Conservation (phyloP, 2,797 vertebrate genomes). For the Phoebastria nigripes region DNA sequence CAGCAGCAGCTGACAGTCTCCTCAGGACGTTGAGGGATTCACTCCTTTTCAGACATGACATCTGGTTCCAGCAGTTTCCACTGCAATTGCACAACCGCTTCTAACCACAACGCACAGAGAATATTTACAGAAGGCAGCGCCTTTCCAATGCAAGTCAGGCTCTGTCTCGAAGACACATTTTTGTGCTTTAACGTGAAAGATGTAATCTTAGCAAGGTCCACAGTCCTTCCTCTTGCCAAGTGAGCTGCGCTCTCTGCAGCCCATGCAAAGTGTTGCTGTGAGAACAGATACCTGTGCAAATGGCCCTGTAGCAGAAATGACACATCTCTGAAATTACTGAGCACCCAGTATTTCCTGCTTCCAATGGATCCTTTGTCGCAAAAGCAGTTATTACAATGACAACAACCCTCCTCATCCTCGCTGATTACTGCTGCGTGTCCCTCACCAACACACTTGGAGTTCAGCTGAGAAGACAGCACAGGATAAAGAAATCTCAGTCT, state of each 20-base stretch:
- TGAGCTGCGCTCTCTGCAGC: background rate
- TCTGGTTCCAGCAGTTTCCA: background rate
- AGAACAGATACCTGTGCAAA: background rate
- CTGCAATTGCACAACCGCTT: background rate
- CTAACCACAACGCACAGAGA: background rate
- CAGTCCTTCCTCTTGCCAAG: background rate
- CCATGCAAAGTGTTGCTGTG: background rate
- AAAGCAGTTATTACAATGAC: background rate
- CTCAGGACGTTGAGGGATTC: background rate
- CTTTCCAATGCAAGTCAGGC: background rate
- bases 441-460: background rate
- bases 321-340: background rate
- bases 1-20: background rate
- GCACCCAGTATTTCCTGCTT: background rate
- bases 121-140: background rate
- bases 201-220: background rate
- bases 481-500: background rate
- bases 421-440: background rate
- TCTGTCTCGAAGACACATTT: background rate
- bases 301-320: background rate
- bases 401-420: background rate
- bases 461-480: background rate
- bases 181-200: background rate
- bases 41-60: background rate
- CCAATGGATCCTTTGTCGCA: background rate